Base-by-base conservation (phyloP, 2,888 invertebrate species). In the Ectobius pallidus region DNA sequence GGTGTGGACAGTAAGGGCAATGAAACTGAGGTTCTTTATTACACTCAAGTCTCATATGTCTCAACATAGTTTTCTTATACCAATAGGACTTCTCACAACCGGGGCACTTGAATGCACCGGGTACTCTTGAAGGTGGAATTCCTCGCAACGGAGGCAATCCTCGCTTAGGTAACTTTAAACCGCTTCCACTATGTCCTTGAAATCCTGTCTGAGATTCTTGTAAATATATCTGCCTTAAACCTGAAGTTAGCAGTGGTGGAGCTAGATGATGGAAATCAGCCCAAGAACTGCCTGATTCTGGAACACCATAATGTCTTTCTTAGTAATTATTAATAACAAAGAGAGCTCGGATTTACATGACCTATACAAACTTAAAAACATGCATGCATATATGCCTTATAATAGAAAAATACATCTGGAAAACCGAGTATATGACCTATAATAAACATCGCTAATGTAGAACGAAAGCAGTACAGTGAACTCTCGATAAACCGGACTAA, bases 1-100 rank as follows among this genome's bases (percentile, higher is more conserved):
- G 74, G 55, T 78, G 77, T 27, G 76, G 76, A 74, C 85, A 85
- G 74, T 82, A 82, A 7, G 82, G 82, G 74, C 85, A 85, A 72
- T 80, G 81, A 78, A 82, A 85, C 72, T 81, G 79, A 7, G 83
- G 81, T 55, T 80, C 80, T 67, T 81, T 80, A 7, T 82, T 83
- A 73, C 84, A 84, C 74, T 83, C 83, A 77, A 80, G 81, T 68
- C 80, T 80, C 3, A 80, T 75, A 65, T 84, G 84, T 62, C 81
- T 79, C 71, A 80, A 80, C 78, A 84, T 79, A 55, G 77, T 76
- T 52, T 78, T 77, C 30, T 77, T 76, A 69, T 78, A 74, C 62
- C 76, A 81, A 77, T 83, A 84, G 16, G 77, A 75, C 3, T 80
- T 63, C 9, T 44, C 44, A 58, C 73, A 73, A 7, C 34, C 49